phyloP scores from a whole-genome alignment of 1,140 invertebrate genomes.

The Drosophila guanche region DNA sequence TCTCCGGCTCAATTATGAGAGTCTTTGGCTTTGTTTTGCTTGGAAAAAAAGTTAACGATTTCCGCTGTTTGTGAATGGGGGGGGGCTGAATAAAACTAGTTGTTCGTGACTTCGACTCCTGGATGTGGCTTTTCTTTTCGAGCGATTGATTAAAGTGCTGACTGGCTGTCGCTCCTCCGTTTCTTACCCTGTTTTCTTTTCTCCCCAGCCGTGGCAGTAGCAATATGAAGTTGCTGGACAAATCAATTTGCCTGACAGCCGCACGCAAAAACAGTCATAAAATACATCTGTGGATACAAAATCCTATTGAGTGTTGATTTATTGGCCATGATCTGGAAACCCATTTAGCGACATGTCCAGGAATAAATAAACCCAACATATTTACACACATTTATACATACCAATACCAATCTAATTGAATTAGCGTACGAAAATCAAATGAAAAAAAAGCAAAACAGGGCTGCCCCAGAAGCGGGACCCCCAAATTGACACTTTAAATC shows the following conservation, averaged over 20 bases:
- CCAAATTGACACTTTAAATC: constrained; percentile 63
- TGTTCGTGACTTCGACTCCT: constrained; percentile 36
- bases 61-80: constrained; percentile 25
- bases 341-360: constrained; percentile 74
- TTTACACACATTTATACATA: constrained; percentile 5
- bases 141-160: constrained; percentile 29
- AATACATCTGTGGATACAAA: constrained; percentile 20
- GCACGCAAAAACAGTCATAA: background rate
- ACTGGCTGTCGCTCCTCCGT: constrained; percentile 8
- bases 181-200: constrained; percentile 34
- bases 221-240: constrained; percentile 31
- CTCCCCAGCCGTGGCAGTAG: constrained; percentile 3
- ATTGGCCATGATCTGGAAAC: constrained; percentile 78
- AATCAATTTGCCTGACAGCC: constrained; percentile 49
- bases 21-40: constrained; percentile 34
- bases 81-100: constrained; percentile 41
- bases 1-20: constrained; percentile 49
- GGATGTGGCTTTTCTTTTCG: constrained; percentile 24
- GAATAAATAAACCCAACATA: constrained; percentile 65
- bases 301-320: constrained; percentile 78
- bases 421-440: constrained; percentile 74
- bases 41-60: constrained; percentile 23
- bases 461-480: constrained; percentile 12
- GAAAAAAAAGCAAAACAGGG: constrained; percentile 40
- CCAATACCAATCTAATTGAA: constrained; percentile 65